phyloP scores from a whole-genome alignment of 2,797 vertebrate species.

The Masticophis lateralis region DNA sequence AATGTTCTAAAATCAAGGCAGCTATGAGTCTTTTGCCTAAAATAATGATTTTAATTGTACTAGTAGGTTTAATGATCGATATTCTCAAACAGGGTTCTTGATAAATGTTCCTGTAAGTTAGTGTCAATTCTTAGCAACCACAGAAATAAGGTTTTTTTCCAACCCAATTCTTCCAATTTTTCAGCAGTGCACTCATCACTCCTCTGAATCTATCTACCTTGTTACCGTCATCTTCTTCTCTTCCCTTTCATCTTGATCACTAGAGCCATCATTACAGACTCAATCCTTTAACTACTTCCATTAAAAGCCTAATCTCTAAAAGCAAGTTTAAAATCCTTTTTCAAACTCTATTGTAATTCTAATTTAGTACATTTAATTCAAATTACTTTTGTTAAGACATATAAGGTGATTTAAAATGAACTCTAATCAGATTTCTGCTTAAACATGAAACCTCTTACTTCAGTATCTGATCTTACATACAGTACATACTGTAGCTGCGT shows the following conservation, averaged over 20 bases:
- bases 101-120: not conserved
- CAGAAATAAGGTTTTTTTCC: not conserved
- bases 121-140: not conserved
- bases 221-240: not conserved
- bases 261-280: not conserved
- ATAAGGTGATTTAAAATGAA: not conserved
- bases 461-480: not conserved
- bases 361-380: not conserved
- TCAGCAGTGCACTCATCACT: not conserved
- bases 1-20: not conserved
- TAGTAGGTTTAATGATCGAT: not conserved
- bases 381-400: not conserved
- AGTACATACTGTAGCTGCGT: not conserved
- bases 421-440: not conserved
- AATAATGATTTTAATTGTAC: not conserved
- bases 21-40: not conserved
- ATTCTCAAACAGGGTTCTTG: not conserved
- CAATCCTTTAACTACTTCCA: not conserved
- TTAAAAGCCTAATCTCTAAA: not conserved
- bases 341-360: not conserved
- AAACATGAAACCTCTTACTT: not conserved
- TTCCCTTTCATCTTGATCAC: not conserved
- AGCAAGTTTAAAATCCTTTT: not conserved
- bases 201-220: not conserved
- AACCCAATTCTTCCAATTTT: not conserved